Evolutionary conservation across 2,113 vertebrate genomes (phyloP).

Genomic region (Dromas ardeola): DNA sequence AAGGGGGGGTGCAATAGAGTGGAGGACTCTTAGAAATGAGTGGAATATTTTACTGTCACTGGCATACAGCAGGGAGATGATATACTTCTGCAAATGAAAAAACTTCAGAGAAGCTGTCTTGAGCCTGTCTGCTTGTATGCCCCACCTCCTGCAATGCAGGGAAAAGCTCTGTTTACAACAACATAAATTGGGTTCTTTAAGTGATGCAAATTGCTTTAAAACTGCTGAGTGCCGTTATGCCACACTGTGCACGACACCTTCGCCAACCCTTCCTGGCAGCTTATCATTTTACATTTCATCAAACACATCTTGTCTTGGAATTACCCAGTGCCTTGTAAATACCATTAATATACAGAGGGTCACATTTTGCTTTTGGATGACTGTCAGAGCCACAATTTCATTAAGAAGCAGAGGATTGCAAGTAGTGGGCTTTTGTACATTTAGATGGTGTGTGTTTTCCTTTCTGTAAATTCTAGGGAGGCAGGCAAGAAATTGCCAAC

Average conservation of each 20-base stretch:
- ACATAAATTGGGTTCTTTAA: neutral
- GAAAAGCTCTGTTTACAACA: neutral
- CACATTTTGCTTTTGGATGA: neutral
- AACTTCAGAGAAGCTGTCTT: neutral
- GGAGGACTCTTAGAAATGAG: neutral
- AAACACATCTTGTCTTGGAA: conserved; percentile 5
- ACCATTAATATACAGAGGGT: neutral
- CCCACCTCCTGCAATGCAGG: neutral
- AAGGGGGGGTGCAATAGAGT: neutral
- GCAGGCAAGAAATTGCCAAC: neutral
- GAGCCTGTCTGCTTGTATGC: neutral
- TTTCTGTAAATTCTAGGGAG: neutral
- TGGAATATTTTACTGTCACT: neutral
- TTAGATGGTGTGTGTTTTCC: neutral
- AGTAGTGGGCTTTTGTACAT: neutral
- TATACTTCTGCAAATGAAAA: neutral
- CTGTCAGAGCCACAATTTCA: neutral
- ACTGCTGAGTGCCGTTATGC: neutral
- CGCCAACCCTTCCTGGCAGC: neutral
- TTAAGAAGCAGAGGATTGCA: neutral
- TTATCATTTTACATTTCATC: neutral
- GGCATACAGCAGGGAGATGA: neutral
- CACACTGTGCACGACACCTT: neutral
- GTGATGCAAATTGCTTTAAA: neutral
- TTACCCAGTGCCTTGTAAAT: conserved; percentile 38